Conservation (phyloP, 2,113 vertebrate genomes). For the Myanophis thanlyinensis region DNA sequence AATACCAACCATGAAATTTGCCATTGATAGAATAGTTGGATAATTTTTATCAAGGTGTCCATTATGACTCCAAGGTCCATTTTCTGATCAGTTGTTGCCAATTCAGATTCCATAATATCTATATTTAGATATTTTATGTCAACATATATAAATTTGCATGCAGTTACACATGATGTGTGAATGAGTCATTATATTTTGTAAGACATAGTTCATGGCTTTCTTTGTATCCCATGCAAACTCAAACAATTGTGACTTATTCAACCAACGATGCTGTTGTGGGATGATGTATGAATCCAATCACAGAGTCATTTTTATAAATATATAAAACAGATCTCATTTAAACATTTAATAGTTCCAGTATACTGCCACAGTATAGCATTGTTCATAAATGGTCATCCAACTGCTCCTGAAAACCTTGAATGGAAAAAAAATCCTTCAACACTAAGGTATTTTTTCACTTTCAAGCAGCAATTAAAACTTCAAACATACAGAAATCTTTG, state of each 20-base stretch:
- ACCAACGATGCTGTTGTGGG: not conserved
- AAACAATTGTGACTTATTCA: not conserved
- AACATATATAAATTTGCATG: not conserved
- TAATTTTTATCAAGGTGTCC: not conserved
- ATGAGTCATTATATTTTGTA: not conserved
- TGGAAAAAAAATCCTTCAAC: not conserved
- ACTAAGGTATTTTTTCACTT: not conserved
- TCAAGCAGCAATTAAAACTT: not conserved
- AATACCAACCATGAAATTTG: not conserved
- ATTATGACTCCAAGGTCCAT: not conserved
- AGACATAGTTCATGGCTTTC: not conserved
- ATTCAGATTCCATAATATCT: not conserved
- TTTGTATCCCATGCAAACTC: not conserved
- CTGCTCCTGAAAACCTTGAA: not conserved
- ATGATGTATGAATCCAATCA: not conserved
- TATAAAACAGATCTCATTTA: not conserved
- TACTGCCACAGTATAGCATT: not conserved
- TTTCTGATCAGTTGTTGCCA: not conserved
- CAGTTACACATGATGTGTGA: not conserved
- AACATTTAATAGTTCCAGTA: not conserved
- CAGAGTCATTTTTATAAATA: not conserved
- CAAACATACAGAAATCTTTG: not conserved
- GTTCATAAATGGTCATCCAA: not conserved
- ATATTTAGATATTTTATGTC: not conserved
- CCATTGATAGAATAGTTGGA: not conserved